Evolutionary conservation across 1,140 invertebrate genomes (phyloP), one percentile per base, ranked within the genome.

Genomic region (Cotesia vestalis): DNA sequence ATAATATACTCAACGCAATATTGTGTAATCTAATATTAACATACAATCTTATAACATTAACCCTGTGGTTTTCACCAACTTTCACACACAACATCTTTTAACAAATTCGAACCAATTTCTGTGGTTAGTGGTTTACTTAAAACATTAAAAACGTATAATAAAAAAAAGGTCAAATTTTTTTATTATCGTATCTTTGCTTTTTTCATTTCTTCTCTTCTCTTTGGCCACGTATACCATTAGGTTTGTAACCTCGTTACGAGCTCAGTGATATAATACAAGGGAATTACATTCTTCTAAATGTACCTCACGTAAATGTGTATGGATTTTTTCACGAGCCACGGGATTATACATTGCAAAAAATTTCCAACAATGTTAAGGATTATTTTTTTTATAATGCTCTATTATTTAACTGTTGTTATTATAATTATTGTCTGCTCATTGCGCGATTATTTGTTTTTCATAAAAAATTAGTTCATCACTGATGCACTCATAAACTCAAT

Each of bases 191-290:
- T 40, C 34, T 17, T 38, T 36, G 17, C 36, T 38, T 57, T 72
- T 20, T 14, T 57, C 11, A 8, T 34, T 40, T 20, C 11, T 36
- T 40, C 1, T 4, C 66, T 60, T 68, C n/a, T 55, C 5, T 14
- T 60, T 40, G 8, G n/a, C 57, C 52, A 55, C 55, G 11, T 61
- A 46, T 35, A 46, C 67, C 67, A 69, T 69, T 69, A 69, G 52
- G 17, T 6, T 57, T 34, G 36, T 69, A 69, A 69, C 67, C 34
- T 69, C 35, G 51, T 69, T 69, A 61, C 67, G 40, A 38, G 67
- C 57, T 55, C 53, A 57, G 36, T 27, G 27, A 61, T 20, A 61
- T 38, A 35, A 14, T n/a, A 46, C 53, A 66, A 66, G 66, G 20
- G 8, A 55, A 55, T 27, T n/a, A 35, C 52, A 55, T 68, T 55